phyloP scores from a whole-genome alignment of 2,797 vertebrate genomes.

The Catamblyrhynchus diadema region DNA sequence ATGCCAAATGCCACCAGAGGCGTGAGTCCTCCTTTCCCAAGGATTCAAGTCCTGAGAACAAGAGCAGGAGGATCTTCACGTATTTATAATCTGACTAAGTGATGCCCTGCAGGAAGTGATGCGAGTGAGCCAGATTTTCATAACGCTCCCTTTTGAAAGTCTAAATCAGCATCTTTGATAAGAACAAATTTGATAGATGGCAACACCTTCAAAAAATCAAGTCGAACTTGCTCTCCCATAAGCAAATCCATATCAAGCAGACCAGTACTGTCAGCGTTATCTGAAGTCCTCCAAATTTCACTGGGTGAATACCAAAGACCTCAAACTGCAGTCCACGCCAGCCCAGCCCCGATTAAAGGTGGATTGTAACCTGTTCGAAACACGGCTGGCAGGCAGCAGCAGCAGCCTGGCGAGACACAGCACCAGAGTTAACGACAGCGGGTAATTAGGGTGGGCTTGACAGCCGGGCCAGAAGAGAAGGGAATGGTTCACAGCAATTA shows the following conservation, averaged over 20 bases:
- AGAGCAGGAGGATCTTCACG: not conserved
- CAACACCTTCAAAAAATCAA: not conserved
- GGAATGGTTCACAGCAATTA: not conserved
- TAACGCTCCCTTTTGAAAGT: not conserved
- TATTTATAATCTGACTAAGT: constrained; percentile 24
- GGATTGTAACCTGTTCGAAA: not conserved
- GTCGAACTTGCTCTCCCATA: not conserved
- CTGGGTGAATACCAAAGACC: not conserved
- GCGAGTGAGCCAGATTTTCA: not conserved
- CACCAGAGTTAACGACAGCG: fast-evolving
- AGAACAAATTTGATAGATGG: not conserved
- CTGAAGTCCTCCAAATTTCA: not conserved
- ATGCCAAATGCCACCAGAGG: not conserved
- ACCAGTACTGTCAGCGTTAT: fast-evolving
- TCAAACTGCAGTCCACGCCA: not conserved
- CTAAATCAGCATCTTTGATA: constrained; percentile 38
- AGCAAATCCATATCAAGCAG: not conserved
- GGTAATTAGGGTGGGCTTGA: not conserved
- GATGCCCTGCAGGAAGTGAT: constrained; percentile 33
- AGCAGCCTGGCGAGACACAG: not conserved
- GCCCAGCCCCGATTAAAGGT: fast-evolving
- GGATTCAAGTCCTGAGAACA: constrained; percentile 31
- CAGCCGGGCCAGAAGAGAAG: not conserved
- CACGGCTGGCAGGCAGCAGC: not conserved
- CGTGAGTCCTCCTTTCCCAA: not conserved